These are phyloP conservation scores for Mus spretus DNA, from an alignment of 2,797 vertebrate species.

Conservation along the genomic window DNA sequence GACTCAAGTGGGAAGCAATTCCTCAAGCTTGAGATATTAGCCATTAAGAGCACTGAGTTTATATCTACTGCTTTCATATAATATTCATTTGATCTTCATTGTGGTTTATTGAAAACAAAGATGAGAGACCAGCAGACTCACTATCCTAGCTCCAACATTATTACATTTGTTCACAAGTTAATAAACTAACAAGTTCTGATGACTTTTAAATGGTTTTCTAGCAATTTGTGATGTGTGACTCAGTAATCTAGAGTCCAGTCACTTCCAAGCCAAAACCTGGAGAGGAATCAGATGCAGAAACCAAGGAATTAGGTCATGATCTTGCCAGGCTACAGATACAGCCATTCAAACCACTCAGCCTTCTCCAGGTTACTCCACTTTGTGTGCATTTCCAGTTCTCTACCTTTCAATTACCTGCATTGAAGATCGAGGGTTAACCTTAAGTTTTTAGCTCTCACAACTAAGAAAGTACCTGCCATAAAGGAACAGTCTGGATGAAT, in stretches of 20 bases:
- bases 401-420: not conserved
- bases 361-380: not conserved
- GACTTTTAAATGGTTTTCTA: conserved; percentile 40
- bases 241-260: conserved; percentile 3
- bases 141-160: not conserved
- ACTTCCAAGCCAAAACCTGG: conserved; percentile 27
- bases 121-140: not conserved
- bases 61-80: conserved; percentile 23
- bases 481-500: not conserved
- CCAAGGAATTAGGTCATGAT: not conserved
- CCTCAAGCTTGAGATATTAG: not conserved
- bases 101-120: conserved; percentile 57
- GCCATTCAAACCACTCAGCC: not conserved
- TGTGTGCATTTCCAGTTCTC: not conserved
- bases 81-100: conserved; percentile 35
- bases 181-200: not conserved
- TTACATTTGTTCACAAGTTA: conserved; percentile 49
- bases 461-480: conserved; percentile 13
- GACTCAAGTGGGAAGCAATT: not conserved
- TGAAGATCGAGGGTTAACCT: conserved; percentile 3
- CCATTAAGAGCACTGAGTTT: not conserved
- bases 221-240: not conserved
- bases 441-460: not conserved
- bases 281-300: conserved; percentile 31
- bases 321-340: not conserved